A percentile compares a stretch with the other conserved stretches of the same genome.
Evolutionary conservation across 2,888 invertebrate species (phyloP).

Genomic region (Phengaris arion): DNA sequence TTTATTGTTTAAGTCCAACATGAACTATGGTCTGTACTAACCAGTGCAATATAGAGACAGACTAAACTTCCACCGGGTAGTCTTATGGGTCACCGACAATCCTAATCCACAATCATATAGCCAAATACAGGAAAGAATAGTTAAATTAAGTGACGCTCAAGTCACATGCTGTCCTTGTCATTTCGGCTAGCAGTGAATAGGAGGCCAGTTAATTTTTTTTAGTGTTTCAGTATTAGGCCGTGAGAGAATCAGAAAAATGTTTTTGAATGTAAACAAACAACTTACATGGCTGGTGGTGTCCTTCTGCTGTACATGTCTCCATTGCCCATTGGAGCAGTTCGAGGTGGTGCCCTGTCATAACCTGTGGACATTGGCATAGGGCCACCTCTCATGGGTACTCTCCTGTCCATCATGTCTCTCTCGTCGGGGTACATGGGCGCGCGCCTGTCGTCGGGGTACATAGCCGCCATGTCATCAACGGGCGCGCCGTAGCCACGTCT

Average conservation of each 20-base stretch:
- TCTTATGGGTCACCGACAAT: too few relatives aligned
- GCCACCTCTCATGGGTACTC: constrained; percentile 52
- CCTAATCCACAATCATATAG: too few relatives aligned
- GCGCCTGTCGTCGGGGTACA: constrained; percentile 55
- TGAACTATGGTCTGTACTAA: too few relatives aligned
- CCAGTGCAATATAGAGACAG: too few relatives aligned
- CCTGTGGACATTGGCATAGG: constrained; percentile 51
- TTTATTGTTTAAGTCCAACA: too few relatives aligned
- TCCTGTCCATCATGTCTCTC: constrained; percentile 63
- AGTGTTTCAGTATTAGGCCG: too few relatives aligned
- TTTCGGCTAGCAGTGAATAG: too few relatives aligned
- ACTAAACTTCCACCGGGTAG: too few relatives aligned
- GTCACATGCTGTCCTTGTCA: too few relatives aligned
- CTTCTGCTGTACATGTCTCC: constrained; percentile 76
- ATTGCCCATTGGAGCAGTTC: constrained; percentile 60
- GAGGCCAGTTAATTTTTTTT: too few relatives aligned
- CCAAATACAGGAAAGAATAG: too few relatives aligned
- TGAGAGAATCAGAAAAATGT: not conserved
- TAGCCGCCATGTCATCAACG: constrained; percentile 46
- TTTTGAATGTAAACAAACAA: not conserved
- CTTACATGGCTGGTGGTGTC: constrained; percentile 63
- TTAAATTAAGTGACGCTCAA: too few relatives aligned
- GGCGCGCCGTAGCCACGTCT: constrained; percentile 49
- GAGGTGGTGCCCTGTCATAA: constrained; percentile 60
- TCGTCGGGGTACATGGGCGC: constrained; percentile 65